Conservation (phyloP, 1,140 invertebrate genomes). For the Bombyx mandarina region DNA sequence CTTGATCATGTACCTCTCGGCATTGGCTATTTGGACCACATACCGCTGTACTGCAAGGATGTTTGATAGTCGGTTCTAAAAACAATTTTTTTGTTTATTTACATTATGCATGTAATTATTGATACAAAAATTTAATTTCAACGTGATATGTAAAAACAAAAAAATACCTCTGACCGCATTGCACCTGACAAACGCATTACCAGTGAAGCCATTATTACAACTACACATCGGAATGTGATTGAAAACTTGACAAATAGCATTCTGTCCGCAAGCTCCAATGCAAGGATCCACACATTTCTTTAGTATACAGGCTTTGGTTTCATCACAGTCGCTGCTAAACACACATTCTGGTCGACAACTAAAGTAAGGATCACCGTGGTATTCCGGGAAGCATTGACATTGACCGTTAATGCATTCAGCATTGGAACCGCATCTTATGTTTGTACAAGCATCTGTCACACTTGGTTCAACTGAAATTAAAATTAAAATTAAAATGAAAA, state of each 20-base stretch:
- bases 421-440: conserved; percentile 83
- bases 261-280: conserved; percentile 79
- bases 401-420: conserved; percentile 79
- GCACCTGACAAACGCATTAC: conserved; percentile 79
- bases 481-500: not conserved
- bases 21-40: conserved; percentile 87
- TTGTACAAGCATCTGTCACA: conserved; percentile 72
- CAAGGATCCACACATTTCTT: conserved; percentile 83
- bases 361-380: conserved; percentile 76
- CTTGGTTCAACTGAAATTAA: conserved; percentile 64
- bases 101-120: not conserved
- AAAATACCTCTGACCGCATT: conserved; percentile 55
- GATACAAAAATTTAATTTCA: not conserved
- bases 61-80: conserved; percentile 38
- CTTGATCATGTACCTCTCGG: conserved; percentile 77
- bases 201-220: conserved; percentile 77
- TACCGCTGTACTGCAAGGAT: conserved; percentile 82
- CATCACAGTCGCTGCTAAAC: conserved; percentile 84
- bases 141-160: conserved; percentile 2
- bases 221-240: conserved; percentile 84
- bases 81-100: conserved; percentile 13
- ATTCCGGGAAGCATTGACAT: conserved; percentile 76
- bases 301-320: conserved; percentile 81
- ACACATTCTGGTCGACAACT: conserved; percentile 87
- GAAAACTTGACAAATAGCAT: conserved; percentile 81